Percentiles rank a stretch among this genome's conserved stretches.
Evolutionary conservation across 2,797 vertebrate species (phyloP).

Genomic region (Staurois parvus): DNA sequence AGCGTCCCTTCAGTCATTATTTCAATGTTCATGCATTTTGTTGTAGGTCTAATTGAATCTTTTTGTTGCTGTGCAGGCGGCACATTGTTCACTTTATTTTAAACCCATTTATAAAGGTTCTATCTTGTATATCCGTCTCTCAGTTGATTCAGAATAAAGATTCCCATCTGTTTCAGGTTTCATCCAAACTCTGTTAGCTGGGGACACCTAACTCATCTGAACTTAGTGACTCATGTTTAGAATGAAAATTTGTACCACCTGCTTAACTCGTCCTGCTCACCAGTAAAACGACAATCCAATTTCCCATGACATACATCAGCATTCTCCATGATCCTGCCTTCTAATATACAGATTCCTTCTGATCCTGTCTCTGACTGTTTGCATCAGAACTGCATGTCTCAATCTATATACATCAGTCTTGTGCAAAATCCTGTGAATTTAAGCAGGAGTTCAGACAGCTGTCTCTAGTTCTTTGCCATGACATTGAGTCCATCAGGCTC

Average conservation of each 20-base stretch:
- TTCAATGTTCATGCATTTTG: constrained; percentile 38
- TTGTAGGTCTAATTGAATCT: constrained; percentile 47
- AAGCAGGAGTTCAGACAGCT: constrained; percentile 2
- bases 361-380: background rate
- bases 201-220: constrained; percentile 21
- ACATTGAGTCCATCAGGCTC: background rate
- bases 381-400: background rate
- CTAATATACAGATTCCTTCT: background rate
- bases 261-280: background rate
- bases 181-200: constrained; percentile 22
- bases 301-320: background rate
- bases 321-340: background rate
- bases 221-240: constrained; percentile 10
- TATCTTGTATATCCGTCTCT: constrained; percentile 12
- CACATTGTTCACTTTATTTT: constrained; percentile 20
- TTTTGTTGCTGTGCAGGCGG: constrained; percentile 37
- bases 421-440: background rate
- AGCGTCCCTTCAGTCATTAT: constrained; percentile 35
- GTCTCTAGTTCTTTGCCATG: background rate
- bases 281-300: background rate
- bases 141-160: constrained; percentile 22
- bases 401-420: constrained; percentile 2
- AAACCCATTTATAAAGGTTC: constrained; percentile 47
- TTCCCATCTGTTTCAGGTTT: constrained; percentile 50
- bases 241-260: background rate